Conservation (phyloP, 2,113 vertebrate genomes). For the Chaenogobius annularis region DNA sequence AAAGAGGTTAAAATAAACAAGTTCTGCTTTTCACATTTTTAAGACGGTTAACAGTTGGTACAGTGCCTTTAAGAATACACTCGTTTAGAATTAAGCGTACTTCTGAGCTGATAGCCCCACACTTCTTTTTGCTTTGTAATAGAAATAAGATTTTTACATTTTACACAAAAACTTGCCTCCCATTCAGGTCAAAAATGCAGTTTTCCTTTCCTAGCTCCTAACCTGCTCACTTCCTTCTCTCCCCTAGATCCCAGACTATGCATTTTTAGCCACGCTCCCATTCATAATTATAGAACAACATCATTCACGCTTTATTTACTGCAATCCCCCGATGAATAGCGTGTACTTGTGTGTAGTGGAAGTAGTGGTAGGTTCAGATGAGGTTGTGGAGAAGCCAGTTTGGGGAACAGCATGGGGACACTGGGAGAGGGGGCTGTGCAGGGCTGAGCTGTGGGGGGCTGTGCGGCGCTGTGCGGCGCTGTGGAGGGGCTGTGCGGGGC, state of each 20-base stretch:
- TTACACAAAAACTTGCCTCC: not conserved
- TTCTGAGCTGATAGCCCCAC: no score
- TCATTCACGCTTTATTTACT: constrained; percentile 8
- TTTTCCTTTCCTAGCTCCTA: not conserved
- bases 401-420: not conserved
- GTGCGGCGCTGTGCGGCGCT: not conserved
- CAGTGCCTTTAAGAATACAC: no score
- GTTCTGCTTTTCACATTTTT: no score
- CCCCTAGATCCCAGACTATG: constrained; percentile 32
- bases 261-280: constrained; percentile 26
- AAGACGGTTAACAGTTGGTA: no score
- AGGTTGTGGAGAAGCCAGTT: not conserved
- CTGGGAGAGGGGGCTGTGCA: not conserved
- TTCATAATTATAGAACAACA: constrained; percentile 23
- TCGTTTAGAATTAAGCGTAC: no score
- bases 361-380: not conserved
- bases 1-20: no score
- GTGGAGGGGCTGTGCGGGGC: not conserved
- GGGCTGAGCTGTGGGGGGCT: not conserved
- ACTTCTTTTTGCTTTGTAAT: not conserved
- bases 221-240: not conserved
- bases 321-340: not conserved
- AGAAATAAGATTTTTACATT: not conserved
- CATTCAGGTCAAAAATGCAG: not conserved
- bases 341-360: not conserved